Evolutionary conservation across 2,797 vertebrate genomes (phyloP).

Genomic region (Chelidonichthys spinosus): DNA sequence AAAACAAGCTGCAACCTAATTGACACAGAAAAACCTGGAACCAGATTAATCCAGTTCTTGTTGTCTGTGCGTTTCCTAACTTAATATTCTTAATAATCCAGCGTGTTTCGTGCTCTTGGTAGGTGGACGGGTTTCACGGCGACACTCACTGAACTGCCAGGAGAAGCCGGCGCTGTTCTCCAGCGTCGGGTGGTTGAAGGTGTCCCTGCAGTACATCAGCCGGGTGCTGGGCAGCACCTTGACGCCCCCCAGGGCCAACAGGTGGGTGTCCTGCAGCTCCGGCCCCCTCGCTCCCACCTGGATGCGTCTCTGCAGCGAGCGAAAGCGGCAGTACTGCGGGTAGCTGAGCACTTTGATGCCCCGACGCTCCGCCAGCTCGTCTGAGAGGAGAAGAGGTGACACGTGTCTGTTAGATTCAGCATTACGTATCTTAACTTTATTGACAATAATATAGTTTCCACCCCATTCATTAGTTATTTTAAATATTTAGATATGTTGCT

Average conservation of each 20-base stretch:
- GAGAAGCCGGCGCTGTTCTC: conserved; percentile 80
- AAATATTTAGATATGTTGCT: not conserved
- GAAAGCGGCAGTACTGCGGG: conserved; percentile 88
- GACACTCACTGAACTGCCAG: conserved; percentile 84
- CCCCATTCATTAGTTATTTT: not conserved
- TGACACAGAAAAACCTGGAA: not conserved
- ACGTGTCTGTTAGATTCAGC: not conserved
- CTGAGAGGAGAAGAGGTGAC: conserved; percentile 23
- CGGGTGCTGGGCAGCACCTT: conserved; percentile 69
- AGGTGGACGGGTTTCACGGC: not conserved
- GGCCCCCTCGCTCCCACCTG: conserved; percentile 57
- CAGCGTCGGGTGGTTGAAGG: conserved; percentile 85
- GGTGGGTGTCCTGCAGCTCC: conserved; percentile 74
- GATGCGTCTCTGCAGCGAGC: conserved; percentile 83
- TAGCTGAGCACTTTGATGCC: conserved; percentile 85
- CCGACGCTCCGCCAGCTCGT: conserved; percentile 10
- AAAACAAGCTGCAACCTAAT: not conserved
- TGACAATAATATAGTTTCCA: no score
- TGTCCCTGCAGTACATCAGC: conserved; percentile 87
- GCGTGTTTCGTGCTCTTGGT: not conserved
- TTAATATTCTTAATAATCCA: not conserved
- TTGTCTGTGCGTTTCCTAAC: no score
- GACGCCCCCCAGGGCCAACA: conserved; percentile 85
- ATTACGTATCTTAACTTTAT: not conserved
- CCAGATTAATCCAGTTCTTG: not conserved